Evolutionary conservation across 2,888 invertebrate species (phyloP), one percentile per base, ranked within the genome.

Genomic region (Tenthredo mesomela): DNA sequence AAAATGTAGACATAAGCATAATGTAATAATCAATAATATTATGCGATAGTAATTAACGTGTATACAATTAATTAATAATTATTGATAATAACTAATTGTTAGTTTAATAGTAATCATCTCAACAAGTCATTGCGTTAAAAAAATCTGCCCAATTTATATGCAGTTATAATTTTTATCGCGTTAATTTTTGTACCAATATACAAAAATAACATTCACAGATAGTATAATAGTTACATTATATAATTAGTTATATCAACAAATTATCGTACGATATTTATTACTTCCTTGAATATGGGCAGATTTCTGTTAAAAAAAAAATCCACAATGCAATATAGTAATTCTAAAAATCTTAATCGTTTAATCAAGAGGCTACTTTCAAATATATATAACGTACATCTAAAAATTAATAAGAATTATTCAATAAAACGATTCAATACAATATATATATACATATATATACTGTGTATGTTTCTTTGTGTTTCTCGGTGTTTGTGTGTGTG

Each of bases 21-120:
- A 82, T 78, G 85, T 85, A 85, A 77, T 77, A 77, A 85, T 85
- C 85, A 85, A 85, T 85, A 85, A 84, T 85, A 85, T 85, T 85
- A 85, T 85, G 84, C 84, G 43, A 78, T 80, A 77, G 85, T 85
- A 85, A 85, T 84, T 84, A 85, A 85, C 84, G 84, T 84, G 85
- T 84, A 85, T 85, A 85, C 85, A 85, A 85, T 85, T 85, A 85
- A 85, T 85, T 37, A 71, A 85, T 84, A 84, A 80, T 84, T 84
- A 80, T 77, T 80, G 71, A 85, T 80, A 85, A 71, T 54, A 84
- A 80, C 84, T 84, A 84, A 84, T 84, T 84, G 84, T 84, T 84
- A 84, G 84, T 85, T 84, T 70, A 85, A 85, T 80, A 84, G 85
- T 84, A 84, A 84, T 71, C 65, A 58, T 84, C 85, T 77, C 77